These are phyloP conservation scores for Drosophila busckii DNA, from an alignment of 1,140 invertebrate species.

Conservation along the genomic window DNA sequence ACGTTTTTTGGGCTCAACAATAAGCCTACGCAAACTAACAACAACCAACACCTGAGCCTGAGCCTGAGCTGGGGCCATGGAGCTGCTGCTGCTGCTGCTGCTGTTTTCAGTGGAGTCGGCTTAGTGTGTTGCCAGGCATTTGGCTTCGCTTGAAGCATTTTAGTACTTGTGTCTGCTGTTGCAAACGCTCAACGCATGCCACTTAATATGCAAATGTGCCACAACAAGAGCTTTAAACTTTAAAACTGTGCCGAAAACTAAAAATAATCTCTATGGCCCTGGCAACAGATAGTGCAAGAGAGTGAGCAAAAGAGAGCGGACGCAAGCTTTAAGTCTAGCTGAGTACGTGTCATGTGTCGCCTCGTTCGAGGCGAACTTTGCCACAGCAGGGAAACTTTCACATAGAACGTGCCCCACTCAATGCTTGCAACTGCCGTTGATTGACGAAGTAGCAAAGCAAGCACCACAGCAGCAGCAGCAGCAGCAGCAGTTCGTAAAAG, in stretches of 20 bases:
- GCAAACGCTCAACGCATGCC: conserved; percentile 54
- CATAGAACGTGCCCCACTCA: conserved; percentile 66
- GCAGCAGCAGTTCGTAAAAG: conserved; percentile 33
- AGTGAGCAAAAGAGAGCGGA: neutral
- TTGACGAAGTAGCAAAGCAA: conserved; percentile 45
- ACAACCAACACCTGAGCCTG: conserved; percentile 39
- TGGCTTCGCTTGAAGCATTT: neutral
- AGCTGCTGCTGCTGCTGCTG: too few species aligned
- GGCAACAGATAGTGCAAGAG: conserved; percentile 1
- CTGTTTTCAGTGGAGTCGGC: too few species aligned
- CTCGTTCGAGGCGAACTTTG: conserved; percentile 68
- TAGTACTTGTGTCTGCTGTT: conserved; percentile 18
- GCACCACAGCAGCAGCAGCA: conserved; percentile 5
- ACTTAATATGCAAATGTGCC: conserved; percentile 74
- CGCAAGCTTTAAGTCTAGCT: conserved; percentile 24
- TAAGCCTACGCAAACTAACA: conserved; percentile 66
- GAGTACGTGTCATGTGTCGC: conserved; percentile 72
- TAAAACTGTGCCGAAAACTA: conserved; percentile 58
- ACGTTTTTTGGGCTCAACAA: conserved; percentile 40
- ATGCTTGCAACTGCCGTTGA: conserved; percentile 47
- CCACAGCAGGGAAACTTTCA: conserved; percentile 59
- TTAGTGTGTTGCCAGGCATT: neutral
- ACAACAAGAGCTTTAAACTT: conserved; percentile 74
- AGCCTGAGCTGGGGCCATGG: too few species aligned
- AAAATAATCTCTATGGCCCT: conserved; percentile 27